Base-by-base conservation (phyloP, 2,888 invertebrate species). In the Conus canariensis region DNA sequence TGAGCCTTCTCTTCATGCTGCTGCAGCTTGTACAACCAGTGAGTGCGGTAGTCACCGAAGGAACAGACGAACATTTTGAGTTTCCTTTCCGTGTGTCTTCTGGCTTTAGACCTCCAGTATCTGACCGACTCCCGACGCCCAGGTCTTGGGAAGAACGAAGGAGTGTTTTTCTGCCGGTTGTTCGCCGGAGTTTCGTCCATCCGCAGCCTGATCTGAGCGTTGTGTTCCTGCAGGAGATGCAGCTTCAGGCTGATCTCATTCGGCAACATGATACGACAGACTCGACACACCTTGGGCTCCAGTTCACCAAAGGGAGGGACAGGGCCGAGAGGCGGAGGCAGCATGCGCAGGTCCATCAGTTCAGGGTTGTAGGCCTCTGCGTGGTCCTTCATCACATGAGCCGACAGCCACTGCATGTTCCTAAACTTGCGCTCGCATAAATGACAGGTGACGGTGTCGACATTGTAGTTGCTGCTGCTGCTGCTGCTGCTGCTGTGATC, bases 31-130 rank as follows among this genome's bases (percentile, higher is more conserved):
- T 98, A 98, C 94, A 98, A 97, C 95, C 98, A 98, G 92, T 98
- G 98, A 74, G 99, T 98, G 82, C 98, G 98, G 96, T 98, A 99
- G 90, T 98, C 98, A 96, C 99, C 99, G 96, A 98, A 97, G 83
- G 98, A 98, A 96, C 99, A 99, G 93, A 98, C 98, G 96, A 98
- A 99, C 92, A 97, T 93, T 90, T 94, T 95, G 90, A 93, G 94
- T 96, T 98, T 95, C 83, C 94, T 94, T n/a, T 91, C 92, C 45
- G 85, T 56, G 87, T 91, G 92, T 83, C 92, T 91, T 30, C 87
- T 87, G 56, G 58, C 87, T n/a, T 45, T 22, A 16, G 74, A 87
- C 58, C 74, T 87, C 74, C 74, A 70, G 74, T 70, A 25, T n/a
- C 64, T 56, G 58, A 74, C 87, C 1, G 87, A 56, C 87, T 70